phyloP scores from a whole-genome alignment of 2,113 vertebrate species.

The Microtus ochrogaster region DNA sequence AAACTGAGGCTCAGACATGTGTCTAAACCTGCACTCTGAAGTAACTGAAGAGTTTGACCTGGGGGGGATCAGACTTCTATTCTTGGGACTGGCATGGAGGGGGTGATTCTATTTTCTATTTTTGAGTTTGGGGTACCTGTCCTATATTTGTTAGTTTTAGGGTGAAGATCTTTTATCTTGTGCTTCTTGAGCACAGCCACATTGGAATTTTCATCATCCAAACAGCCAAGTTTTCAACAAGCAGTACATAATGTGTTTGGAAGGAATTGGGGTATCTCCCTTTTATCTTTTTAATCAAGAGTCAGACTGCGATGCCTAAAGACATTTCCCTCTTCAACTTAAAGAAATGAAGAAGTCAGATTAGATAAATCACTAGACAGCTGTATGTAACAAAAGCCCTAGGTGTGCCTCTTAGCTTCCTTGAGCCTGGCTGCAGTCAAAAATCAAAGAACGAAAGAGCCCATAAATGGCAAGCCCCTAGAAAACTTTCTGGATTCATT shows the following conservation, averaged over 20 bases:
- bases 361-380: constrained; percentile 76
- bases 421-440: constrained; percentile 68
- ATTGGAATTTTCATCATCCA: constrained; percentile 70
- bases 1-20: background rate
- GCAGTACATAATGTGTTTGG: constrained; percentile 72
- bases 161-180: background rate
- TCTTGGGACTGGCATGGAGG: background rate
- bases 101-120: background rate
- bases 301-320: constrained; percentile 70
- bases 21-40: background rate
- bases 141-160: background rate
- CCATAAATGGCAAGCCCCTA: constrained; percentile 39
- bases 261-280: constrained; percentile 59
- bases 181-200: constrained; percentile 17
- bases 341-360: constrained; percentile 78
- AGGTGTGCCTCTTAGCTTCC: constrained; percentile 78
- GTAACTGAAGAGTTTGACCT: constrained; percentile 13
- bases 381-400: constrained; percentile 77
- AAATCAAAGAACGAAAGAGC: constrained; percentile 74
- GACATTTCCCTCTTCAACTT: constrained; percentile 77
- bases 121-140: constrained; percentile 14
- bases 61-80: background rate
- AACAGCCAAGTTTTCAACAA: constrained; percentile 72
- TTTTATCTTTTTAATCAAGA: constrained; percentile 80
- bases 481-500: constrained; percentile 66